Evolutionary conservation across 2,888 invertebrate species (phyloP).

Genomic region (Scelioninae gen. 1): DNA sequence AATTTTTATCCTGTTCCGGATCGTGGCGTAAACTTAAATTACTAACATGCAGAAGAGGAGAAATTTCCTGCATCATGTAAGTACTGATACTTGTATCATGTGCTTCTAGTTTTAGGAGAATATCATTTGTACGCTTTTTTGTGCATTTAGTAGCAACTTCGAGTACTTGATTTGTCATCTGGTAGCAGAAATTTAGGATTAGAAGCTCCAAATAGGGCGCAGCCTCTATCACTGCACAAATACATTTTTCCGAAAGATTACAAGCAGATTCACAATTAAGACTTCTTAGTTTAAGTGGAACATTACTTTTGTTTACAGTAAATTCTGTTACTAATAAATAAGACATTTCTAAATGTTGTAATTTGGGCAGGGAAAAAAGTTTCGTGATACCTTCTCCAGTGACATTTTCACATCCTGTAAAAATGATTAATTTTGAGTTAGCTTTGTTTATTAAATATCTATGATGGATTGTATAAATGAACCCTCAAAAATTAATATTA

Average conservation of each 20-base stretch:
- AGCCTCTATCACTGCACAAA: conserved; percentile 33
- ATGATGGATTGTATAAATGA: too few species aligned
- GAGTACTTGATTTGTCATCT: conserved; percentile 33
- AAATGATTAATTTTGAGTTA: background rate
- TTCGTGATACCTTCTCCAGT: conserved; percentile 37
- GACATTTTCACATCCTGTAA: conserved; percentile 34
- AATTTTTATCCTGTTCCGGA: background rate
- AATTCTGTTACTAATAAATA: conserved; percentile 8
- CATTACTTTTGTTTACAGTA: conserved; percentile 17
- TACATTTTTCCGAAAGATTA: conserved; percentile 16
- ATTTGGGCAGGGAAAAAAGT: conserved; percentile 48
- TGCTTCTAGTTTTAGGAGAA: conserved; percentile 39
- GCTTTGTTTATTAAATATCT: too few species aligned
- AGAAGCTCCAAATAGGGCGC: conserved; percentile 41
- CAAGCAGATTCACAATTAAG: conserved; percentile 14
- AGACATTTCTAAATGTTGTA: conserved; percentile 36
- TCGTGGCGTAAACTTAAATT: background rate
- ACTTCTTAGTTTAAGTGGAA: conserved; percentile 41
- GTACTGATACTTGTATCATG: conserved; percentile 1
- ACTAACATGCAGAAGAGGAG: conserved; percentile 47
- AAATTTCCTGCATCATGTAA: conserved; percentile 18
- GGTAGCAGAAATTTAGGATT: conserved; percentile 17
- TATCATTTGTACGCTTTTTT: conserved; percentile 50
- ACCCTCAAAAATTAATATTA: too few species aligned
- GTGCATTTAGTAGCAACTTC: conserved; percentile 42